Percentiles rank a stretch among this genome's conserved stretches.
These are phyloP conservation scores for Varanus salvator DNA, from an alignment of 2,113 vertebrate species.

Conservation along the genomic window DNA sequence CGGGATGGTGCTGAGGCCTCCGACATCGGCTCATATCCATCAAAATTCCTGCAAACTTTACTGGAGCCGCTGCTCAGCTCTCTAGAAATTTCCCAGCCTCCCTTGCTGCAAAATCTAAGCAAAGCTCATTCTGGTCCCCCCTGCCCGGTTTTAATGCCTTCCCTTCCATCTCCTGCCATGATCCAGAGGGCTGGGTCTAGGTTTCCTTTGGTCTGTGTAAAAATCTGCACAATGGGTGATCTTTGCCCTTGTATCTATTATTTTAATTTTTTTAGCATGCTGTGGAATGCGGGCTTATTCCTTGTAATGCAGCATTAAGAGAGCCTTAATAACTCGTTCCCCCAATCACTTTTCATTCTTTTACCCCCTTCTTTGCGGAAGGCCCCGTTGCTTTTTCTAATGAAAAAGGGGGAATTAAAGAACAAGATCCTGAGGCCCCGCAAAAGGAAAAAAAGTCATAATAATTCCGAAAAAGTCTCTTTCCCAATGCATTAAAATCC, in stretches of 20 bases:
- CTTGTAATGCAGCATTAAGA: constrained; percentile 40
- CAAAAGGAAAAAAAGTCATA: constrained; percentile 59
- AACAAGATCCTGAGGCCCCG: constrained; percentile 34
- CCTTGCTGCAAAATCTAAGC: background rate
- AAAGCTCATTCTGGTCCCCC: background rate
- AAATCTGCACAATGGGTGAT: constrained; percentile 3
- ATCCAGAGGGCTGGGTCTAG: background rate
- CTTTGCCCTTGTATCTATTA: constrained; percentile 45
- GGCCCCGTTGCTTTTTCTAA: constrained; percentile 49
- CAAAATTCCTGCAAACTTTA: background rate
- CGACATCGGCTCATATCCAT: background rate
- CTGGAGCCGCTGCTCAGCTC: too few relatives aligned
- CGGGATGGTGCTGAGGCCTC: background rate
- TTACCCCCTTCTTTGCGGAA: background rate
- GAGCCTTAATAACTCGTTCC: constrained; percentile 55
- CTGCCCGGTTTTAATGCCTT: background rate
- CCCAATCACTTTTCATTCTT: constrained; percentile 34
- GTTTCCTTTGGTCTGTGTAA: background rate
- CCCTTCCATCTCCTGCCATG: accelerated
- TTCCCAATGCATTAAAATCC: constrained; percentile 26
- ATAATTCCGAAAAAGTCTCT: constrained; percentile 30
- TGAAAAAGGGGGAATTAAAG: constrained; percentile 62
- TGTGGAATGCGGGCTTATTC: constrained; percentile 62
- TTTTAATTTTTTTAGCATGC: constrained; percentile 7
- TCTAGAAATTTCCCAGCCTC: background rate